Evolutionary conservation across 1,140 invertebrate genomes (phyloP), one percentile per base, ranked within the genome.

Genomic region (Carcinoscorpius rotundicauda): DNA sequence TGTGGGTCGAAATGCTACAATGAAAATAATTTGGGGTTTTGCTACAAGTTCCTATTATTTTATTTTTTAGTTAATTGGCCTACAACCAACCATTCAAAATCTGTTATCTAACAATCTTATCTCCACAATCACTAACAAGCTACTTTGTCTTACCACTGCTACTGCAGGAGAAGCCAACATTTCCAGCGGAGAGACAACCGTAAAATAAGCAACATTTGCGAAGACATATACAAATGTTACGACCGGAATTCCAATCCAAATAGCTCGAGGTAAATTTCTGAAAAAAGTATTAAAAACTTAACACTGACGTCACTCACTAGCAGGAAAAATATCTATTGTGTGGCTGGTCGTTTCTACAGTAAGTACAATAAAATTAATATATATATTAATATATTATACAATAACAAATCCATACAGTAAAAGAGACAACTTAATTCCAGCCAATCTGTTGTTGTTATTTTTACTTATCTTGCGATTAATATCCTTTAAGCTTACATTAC

Each of bases 191-290:
- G 85, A 81, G 29, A 95, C 82, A 4, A 92, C 89, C 3, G 88
- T 86, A 74, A 94, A 93, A 77, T 94, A 93, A 10, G 92, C 89
- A 64, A 93, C 78, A 78, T 95, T 96, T 3, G 89, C 87, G 65
- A 93, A 76, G n/a, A 91, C 87, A 78, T 96, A 95, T 57, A 95
- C 85, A 49, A 83, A 77, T 0, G 91, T 95, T 49, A 93, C 90
- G 69, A 91, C 77, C 0, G 88, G 87, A 78, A 94, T 83, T 5
- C 88, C 89, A 71, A 93, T 89, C 83, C 85, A 89, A 73, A 94
- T 91, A 3, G 91, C 89, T 49, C 87, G 81, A 6, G 89, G 89
- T 49, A 92, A 77, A 78, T 93, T 91, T 76, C 89, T 91, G 76
- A 62, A 81, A 48, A 8, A 49, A 49, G 11, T 50, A 8, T 49